These are phyloP conservation scores for Bubo bubo DNA, from an alignment of 2,113 vertebrate species.

Conservation along the genomic window DNA sequence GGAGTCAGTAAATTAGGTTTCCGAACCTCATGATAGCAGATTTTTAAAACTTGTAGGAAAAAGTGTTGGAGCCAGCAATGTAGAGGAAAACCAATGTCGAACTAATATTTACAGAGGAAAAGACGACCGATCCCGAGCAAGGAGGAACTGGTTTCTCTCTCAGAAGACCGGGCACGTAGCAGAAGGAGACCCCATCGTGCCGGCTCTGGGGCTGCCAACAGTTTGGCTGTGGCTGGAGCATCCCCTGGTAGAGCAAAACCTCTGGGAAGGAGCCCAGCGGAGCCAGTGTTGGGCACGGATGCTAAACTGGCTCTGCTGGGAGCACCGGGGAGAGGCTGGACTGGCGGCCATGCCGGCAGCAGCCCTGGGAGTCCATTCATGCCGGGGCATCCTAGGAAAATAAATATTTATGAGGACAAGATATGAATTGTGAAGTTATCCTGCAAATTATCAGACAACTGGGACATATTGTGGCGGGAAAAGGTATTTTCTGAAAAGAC, in stretches of 20 bases:
- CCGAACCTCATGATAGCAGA: not conserved
- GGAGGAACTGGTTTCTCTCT: not conserved
- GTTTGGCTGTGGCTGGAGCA: not conserved
- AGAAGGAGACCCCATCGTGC: accelerated
- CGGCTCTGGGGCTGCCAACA: accelerated
- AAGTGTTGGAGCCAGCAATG: not conserved
- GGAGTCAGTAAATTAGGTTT: not conserved
- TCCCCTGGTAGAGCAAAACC: accelerated
- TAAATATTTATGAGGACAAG: constrained; percentile 72
- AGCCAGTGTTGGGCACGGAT: accelerated
- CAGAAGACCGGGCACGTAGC: accelerated
- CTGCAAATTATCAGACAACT: constrained; percentile 48
- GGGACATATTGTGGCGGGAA: constrained; percentile 25
- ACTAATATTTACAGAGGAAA: not conserved
- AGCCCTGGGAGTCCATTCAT: not conserved
- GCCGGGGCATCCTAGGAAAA: not conserved
- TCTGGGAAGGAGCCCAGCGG: accelerated
- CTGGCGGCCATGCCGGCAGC: accelerated
- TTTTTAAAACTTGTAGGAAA: not conserved
- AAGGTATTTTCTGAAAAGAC: constrained; percentile 56
- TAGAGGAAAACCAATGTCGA: accelerated
- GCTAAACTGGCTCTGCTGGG: accelerated
- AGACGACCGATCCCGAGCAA: accelerated
- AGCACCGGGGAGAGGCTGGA: accelerated
- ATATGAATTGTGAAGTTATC: constrained; percentile 41